Percentiles rank a stretch among this genome's conserved stretches.
Evolutionary conservation across 2,797 vertebrate genomes (phyloP).

Genomic region (Myotis vivesi): DNA sequence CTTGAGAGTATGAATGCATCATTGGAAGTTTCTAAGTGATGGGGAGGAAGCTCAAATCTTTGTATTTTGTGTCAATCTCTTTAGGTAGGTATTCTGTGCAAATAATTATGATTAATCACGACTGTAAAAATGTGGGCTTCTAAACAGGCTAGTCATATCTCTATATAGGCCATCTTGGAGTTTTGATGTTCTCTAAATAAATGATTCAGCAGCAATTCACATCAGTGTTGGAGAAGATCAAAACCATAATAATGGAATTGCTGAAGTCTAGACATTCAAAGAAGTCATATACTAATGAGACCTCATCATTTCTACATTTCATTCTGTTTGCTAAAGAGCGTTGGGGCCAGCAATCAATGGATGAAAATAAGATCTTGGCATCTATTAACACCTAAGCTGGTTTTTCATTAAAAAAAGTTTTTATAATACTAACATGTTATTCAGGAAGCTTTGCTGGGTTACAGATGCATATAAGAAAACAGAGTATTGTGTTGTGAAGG

Average conservation of each 20-base stretch:
- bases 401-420: not conserved
- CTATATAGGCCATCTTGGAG: not conserved
- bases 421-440: not conserved
- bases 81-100: not conserved
- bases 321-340: constrained; percentile 8
- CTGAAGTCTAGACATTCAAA: not conserved
- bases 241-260: not conserved
- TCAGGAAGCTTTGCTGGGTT: not conserved
- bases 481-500: not conserved
- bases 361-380: constrained; percentile 9
- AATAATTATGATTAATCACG: not conserved
- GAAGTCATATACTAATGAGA: not conserved
- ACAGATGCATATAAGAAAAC: not conserved
- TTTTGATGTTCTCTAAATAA: not conserved
- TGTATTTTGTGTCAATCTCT: not conserved
- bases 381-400: not conserved
- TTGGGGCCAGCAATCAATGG: not conserved
- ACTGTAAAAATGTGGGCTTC: not conserved
- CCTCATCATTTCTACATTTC: not conserved
- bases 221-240: not conserved
- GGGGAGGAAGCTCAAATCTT: not conserved
- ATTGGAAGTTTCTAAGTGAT: not conserved
- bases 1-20: not conserved
- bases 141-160: not conserved
- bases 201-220: not conserved